Evolutionary conservation across 2,888 invertebrate genomes (phyloP).

Genomic region (Chaetogeoica ovagalla): DNA sequence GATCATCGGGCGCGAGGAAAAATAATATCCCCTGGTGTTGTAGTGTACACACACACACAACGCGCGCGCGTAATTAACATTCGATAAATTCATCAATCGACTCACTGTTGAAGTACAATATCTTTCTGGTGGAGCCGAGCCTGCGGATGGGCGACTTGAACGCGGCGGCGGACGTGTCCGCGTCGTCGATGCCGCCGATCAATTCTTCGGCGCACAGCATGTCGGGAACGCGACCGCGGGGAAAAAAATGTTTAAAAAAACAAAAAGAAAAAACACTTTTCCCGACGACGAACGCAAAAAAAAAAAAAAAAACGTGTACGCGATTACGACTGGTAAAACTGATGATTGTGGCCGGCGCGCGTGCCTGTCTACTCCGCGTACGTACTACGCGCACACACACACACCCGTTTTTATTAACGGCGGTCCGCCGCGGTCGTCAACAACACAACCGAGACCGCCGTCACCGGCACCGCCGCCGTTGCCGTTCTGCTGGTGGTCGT

Average conservation of each 20-base stretch:
- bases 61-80: too few species aligned
- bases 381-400: background rate
- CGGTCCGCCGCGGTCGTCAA: slow-evolving; percentile 2
- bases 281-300: too few species aligned
- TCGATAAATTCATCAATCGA: slow-evolving; percentile 57
- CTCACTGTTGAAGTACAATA: slow-evolving; percentile 79
- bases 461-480: background rate
- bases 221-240: background rate
- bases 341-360: background rate
- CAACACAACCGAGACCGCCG: background rate
- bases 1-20: too few species aligned
- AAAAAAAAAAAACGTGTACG: too few species aligned
- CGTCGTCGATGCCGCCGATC: slow-evolving; percentile 39
- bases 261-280: background rate
- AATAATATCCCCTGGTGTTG: too few species aligned
- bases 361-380: background rate
- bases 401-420: background rate
- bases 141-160: slow-evolving; percentile 76
- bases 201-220: slow-evolving; percentile 49
- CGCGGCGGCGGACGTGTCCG: slow-evolving; percentile 26
- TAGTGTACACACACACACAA: too few species aligned
- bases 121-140: slow-evolving; percentile 78
- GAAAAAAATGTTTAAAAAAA: too few species aligned
- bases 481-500: background rate
- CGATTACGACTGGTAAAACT: too few species aligned